Conservation (phyloP, 1,140 invertebrate genomes). For the Alviniconcha marisindica region DNA sequence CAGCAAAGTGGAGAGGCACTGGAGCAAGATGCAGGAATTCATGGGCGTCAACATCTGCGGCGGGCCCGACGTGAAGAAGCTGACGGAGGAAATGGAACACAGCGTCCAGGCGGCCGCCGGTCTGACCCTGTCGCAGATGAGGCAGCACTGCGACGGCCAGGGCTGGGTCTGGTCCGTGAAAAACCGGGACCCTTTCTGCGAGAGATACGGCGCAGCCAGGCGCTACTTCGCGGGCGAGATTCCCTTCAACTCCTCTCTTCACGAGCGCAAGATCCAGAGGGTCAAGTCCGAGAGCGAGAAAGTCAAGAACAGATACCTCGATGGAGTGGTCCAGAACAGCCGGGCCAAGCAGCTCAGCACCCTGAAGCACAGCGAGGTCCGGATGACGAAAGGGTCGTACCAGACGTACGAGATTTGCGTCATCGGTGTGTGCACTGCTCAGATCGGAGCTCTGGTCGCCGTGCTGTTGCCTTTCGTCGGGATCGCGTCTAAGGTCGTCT, state of each 20-base stretch:
- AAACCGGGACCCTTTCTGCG: background rate
- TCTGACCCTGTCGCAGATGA: background rate
- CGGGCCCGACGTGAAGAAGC: background rate
- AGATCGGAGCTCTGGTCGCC: background rate
- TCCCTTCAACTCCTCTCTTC: background rate
- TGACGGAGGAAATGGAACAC: background rate
- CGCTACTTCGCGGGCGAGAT: background rate
- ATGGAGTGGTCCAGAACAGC: background rate
- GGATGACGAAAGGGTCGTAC: background rate
- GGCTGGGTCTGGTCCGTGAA: background rate
- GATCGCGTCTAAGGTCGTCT: background rate
- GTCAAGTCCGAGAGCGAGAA: background rate
- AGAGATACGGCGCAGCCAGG: background rate
- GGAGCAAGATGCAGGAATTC: background rate
- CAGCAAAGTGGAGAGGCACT: background rate
- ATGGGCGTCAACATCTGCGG: background rate
- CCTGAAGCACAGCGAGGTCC: background rate
- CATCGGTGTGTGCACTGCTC: background rate
- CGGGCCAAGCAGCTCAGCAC: background rate
- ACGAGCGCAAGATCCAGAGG: background rate
- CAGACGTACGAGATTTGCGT: background rate
- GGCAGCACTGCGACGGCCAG: background rate
- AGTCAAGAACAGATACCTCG: background rate
- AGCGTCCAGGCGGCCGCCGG: background rate
- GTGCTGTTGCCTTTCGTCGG: background rate